Conservation (phyloP, 30 jellyfish, hydroid and myxozoan species). For the Cassiopea andromeda region DNA sequence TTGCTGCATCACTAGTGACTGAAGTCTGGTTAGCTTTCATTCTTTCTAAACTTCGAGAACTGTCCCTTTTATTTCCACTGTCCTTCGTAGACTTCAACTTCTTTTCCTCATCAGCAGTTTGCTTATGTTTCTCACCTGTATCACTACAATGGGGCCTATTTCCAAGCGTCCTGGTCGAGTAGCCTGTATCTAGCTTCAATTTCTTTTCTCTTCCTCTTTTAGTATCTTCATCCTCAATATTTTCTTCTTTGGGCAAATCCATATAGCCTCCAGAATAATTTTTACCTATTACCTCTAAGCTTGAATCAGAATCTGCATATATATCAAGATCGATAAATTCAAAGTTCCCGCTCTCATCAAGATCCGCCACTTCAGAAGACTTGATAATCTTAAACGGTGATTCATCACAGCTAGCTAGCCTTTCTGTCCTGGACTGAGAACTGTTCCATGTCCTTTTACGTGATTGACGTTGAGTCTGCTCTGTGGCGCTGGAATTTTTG, state of each 20-base stretch:
- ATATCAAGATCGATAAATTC: conserved; percentile 36
- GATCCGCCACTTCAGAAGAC: background rate
- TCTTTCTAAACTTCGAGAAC: too few relatives aligned
- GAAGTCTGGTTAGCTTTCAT: too few relatives aligned
- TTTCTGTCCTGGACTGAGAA: background rate
- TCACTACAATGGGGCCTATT: background rate
- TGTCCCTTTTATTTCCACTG: too few relatives aligned
- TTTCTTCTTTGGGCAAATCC: background rate
- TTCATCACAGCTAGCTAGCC: background rate
- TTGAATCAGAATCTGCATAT: conserved; percentile 30
- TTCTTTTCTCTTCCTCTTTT: background rate
- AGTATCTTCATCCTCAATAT: background rate
- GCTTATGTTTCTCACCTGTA: background rate
- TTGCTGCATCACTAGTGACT: too few relatives aligned
- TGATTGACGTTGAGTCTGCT: background rate
- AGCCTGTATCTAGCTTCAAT: background rate
- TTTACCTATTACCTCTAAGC: background rate
- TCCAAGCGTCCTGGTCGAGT: background rate
- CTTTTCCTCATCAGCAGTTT: background rate
- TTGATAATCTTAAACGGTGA: background rate
- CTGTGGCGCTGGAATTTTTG: background rate
- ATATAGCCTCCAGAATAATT: background rate
- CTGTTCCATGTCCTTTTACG: conserved; percentile 5
- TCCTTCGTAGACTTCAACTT: background rate
- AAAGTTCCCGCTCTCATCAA: background rate